phyloP scores from a whole-genome alignment of 2,888 invertebrate species.

The Sisyra nigra region DNA sequence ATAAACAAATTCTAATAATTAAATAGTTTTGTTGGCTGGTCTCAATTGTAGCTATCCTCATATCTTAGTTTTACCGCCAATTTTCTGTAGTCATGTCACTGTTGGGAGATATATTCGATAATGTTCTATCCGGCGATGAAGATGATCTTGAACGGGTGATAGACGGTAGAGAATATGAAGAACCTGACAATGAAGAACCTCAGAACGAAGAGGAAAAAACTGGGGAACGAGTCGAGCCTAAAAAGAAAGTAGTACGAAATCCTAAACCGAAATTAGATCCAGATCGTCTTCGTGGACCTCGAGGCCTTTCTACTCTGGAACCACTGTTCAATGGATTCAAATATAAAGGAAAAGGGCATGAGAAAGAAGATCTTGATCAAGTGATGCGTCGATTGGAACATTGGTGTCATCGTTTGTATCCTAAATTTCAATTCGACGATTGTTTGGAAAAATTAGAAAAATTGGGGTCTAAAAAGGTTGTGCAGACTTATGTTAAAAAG shows the following conservation, averaged over 20 bases:
- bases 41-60: conserved; percentile 1
- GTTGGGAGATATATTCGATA: conserved; percentile 15
- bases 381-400: conserved; percentile 74
- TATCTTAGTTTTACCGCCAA: not conserved
- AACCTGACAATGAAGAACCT: conserved; percentile 33
- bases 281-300: conserved; percentile 53
- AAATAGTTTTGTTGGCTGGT: conserved; percentile 2
- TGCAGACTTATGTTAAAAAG: conserved; percentile 53
- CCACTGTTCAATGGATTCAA: conserved; percentile 66
- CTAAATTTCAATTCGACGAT: conserved; percentile 78
- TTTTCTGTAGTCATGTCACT: conserved; percentile 12
- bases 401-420: conserved; percentile 87
- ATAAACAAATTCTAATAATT: conserved; percentile 1
- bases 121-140: conserved; percentile 14
- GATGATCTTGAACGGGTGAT: conserved; percentile 10
- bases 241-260: conserved; percentile 41
- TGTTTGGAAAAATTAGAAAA: conserved; percentile 63
- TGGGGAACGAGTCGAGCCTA: conserved; percentile 32
- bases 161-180: conserved; percentile 16
- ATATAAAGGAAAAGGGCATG: conserved; percentile 68
- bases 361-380: conserved; percentile 63
- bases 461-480: conserved; percentile 63
- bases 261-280: conserved; percentile 51
- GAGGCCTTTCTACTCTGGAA: conserved; percentile 68
- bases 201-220: conserved; percentile 23